Base-by-base conservation (phyloP, 2,113 vertebrate species). In the Python bivittatus region DNA sequence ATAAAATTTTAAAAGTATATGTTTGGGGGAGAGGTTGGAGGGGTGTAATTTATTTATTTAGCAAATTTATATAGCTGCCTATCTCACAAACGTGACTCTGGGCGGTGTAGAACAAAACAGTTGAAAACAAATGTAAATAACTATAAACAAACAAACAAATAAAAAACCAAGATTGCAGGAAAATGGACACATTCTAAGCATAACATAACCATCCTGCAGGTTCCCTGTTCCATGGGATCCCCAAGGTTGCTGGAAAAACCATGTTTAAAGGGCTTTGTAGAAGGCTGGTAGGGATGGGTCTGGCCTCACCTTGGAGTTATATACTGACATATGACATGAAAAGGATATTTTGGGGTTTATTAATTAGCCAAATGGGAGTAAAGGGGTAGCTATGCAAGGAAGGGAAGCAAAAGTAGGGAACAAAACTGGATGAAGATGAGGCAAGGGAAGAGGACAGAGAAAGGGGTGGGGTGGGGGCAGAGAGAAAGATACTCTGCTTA, bases 1-100 rank as follows among this genome's bases (percentile, higher is more conserved):
- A 64, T 53, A 54, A 68, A 72, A 4, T 68, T 48, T 27, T 48
- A 38, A 23, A 38, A 83, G 29, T 17, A 56, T 23, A 27, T 42
- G 3, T 27, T 56, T 7, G 29, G 8, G 61, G 17, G 33, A 22
- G 11, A 27, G 12, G 0, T n/a, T n/a, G 10, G 20, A 15, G 7
- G 17, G 58, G 27, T 48, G 25, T 85, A 25, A 44, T 33, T 85
- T 85, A 23, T 52, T 44, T 84, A 33, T 85, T 53, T 84, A 85
- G 1, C 23, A 85, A 27, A 85, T 52, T 53, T 52, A 86, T 11
- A 33, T 86, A 17, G 9, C 48, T 95, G 89, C 95, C 95, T 86
- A 91, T 42, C 23, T 60, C 58, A 44, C 6, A 53, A 60, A 88
- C 60, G 22, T 94, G 95, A 94, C 95, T 95, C 94, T 2, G 54